Evolutionary conservation across 2,113 vertebrate species (phyloP).

Genomic region (Pedetes capensis): DNA sequence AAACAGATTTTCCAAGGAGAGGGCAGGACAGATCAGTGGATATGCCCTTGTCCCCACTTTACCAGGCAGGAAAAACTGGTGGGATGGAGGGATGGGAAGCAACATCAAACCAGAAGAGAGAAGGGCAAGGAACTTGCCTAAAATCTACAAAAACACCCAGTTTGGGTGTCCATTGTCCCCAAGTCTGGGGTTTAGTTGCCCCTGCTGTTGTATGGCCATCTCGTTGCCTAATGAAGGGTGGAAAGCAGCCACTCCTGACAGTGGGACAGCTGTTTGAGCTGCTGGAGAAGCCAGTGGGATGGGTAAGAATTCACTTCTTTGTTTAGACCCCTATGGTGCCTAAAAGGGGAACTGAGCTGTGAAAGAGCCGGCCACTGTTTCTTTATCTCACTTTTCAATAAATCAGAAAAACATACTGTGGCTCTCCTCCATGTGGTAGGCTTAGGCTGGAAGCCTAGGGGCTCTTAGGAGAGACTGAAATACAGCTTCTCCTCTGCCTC

Average conservation of each 20-base stretch:
- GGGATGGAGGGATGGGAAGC: neutral
- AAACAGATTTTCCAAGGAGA: neutral
- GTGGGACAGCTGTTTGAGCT: neutral
- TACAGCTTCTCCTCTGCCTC: neutral
- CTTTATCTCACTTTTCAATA: neutral
- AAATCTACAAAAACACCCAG: neutral
- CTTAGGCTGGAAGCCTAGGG: neutral
- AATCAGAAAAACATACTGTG: neutral
- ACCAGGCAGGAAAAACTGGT: neutral
- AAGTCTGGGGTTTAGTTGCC: neutral
- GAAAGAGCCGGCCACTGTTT: neutral
- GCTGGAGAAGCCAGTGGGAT: neutral
- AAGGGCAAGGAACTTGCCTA: neutral
- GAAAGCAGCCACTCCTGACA: fast-evolving
- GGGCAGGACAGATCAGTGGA: neutral
- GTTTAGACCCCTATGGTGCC: neutral
- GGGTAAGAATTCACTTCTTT: neutral
- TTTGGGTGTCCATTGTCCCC: neutral
- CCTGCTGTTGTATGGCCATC: neutral
- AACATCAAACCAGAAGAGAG: neutral
- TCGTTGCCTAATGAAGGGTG: neutral
- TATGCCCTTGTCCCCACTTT: neutral
- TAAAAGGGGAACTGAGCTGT: neutral
- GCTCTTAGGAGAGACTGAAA: neutral
- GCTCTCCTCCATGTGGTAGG: neutral